phyloP scores from a whole-genome alignment of 2,888 invertebrate genomes.

The Yponomeuta evonymella region DNA sequence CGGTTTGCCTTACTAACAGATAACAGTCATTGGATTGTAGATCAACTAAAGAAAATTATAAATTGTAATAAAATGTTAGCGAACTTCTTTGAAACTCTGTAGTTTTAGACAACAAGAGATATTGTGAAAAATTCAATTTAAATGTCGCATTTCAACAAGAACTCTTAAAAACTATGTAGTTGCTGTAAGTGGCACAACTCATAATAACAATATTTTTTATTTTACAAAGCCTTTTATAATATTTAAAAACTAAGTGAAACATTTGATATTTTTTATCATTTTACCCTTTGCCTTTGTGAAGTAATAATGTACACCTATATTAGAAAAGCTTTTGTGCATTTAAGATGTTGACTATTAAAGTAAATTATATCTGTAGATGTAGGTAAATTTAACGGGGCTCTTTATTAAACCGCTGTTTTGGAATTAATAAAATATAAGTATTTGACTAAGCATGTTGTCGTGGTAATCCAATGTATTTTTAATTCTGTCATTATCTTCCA shows the following conservation, averaged over 20 bases:
- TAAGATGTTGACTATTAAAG: constrained; percentile 72
- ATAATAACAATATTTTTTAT: constrained; percentile 37
- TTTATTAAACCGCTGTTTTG: not conserved
- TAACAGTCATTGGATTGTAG: constrained; percentile 32
- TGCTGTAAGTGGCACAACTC: constrained; percentile 17
- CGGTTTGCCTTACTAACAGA: constrained; percentile 65
- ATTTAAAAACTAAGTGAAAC: constrained; percentile 27
- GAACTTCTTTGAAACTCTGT: constrained; percentile 6
- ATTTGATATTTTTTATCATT: constrained; percentile 63
- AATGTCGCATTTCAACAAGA: constrained; percentile 6
- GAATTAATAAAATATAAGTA: not conserved
- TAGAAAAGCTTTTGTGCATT: constrained; percentile 66
- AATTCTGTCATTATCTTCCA: too few relatives aligned
- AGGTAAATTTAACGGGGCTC: constrained; percentile 7
- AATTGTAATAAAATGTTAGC: not conserved
- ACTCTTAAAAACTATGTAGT: not conserved
- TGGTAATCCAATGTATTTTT: too few relatives aligned
- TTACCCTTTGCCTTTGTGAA: constrained; percentile 57
- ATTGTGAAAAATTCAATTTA: constrained; percentile 25
- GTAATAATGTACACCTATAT: constrained; percentile 36
- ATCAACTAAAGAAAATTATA: not conserved
- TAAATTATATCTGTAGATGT: constrained; percentile 30
- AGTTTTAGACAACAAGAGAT: not conserved
- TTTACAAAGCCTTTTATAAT: constrained; percentile 38
- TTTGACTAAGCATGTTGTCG: too few relatives aligned